Percentiles rank a stretch among this genome's conserved stretches.
Conservation (phyloP, 2,113 vertebrate genomes). For the Penelope pileata region DNA sequence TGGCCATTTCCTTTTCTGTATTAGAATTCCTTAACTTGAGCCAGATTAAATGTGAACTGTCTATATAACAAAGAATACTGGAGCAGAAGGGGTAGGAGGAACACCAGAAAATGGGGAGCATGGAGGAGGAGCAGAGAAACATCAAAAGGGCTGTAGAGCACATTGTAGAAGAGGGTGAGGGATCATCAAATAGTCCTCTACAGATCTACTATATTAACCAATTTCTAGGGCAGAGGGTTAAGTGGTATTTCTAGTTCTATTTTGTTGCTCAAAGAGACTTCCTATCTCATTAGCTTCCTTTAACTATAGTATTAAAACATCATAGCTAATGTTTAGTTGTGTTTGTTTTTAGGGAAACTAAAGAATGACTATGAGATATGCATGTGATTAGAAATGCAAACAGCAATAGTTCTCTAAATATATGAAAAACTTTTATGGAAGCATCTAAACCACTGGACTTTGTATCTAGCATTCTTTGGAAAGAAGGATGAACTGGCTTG, state of each 20-base stretch:
- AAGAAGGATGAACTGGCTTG: conserved; percentile 63
- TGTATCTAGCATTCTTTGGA: conserved; percentile 47
- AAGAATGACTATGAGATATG: neutral
- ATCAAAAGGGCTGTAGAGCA: conserved; percentile 3
- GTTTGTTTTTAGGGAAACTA: conserved; percentile 25
- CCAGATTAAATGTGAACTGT: conserved; percentile 54
- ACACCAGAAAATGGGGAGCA: conserved; percentile 16
- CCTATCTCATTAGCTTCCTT: conserved; percentile 54
- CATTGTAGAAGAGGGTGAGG: conserved; percentile 14
- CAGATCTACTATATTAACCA: conserved; percentile 58
- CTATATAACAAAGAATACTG: conserved; percentile 6
- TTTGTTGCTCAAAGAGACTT: conserved; percentile 45
- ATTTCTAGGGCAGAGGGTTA: conserved; percentile 63
- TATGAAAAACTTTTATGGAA: conserved; percentile 39
- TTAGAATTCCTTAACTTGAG: conserved; percentile 37
- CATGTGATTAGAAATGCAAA: neutral
- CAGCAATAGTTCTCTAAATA: conserved; percentile 3
- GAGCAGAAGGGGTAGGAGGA: conserved; percentile 52
- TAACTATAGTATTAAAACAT: neutral
- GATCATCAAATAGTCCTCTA: conserved; percentile 52
- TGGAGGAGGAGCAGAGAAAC: conserved; percentile 52
- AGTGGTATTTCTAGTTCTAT: conserved; percentile 59
- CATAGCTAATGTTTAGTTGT: neutral
- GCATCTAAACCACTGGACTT: conserved; percentile 34
- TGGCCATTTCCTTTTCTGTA: neutral